These are phyloP conservation scores for Drosophila saltans DNA, from an alignment of 1,140 invertebrate species.

Conservation along the genomic window DNA sequence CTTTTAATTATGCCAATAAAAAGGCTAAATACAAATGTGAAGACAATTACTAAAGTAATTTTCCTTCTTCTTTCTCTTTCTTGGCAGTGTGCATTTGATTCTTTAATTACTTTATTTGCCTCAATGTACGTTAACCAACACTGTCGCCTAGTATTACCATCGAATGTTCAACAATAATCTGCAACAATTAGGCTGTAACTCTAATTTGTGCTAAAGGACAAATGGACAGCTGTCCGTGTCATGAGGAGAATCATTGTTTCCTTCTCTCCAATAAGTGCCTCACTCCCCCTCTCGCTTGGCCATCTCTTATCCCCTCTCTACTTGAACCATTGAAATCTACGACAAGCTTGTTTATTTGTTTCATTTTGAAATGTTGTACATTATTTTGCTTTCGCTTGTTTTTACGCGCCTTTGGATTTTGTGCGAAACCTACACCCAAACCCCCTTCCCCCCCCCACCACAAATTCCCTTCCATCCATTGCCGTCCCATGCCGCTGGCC, in stretches of 20 bases:
- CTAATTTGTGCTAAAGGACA: not conserved
- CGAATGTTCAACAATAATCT: not conserved
- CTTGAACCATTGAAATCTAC: not conserved
- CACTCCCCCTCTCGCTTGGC: not conserved
- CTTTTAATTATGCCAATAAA: too few relatives aligned
- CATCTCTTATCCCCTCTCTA: not conserved
- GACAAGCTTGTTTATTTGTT: conserved; percentile 55
- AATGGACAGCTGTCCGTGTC: not conserved
- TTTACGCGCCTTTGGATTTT: conserved; percentile 29
- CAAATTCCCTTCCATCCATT: not conserved
- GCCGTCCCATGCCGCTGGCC: not conserved
- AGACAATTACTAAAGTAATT: too few relatives aligned
- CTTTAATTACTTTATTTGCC: too few relatives aligned
- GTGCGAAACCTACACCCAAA: too few relatives aligned
- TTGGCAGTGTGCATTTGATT: too few relatives aligned
- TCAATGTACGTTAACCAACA: not conserved
- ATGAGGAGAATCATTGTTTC: too few relatives aligned
- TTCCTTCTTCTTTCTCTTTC: too few relatives aligned
- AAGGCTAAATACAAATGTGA: too few relatives aligned
- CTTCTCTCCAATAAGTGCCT: too few relatives aligned
- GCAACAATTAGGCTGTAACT: not conserved
- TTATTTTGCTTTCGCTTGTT: conserved; percentile 49
- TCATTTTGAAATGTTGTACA: conserved; percentile 56
- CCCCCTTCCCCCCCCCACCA: not conserved
- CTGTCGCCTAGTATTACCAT: not conserved